Evolutionary conservation across 1,140 invertebrate genomes (phyloP).

Genomic region (Brevipalpus yothersi): DNA sequence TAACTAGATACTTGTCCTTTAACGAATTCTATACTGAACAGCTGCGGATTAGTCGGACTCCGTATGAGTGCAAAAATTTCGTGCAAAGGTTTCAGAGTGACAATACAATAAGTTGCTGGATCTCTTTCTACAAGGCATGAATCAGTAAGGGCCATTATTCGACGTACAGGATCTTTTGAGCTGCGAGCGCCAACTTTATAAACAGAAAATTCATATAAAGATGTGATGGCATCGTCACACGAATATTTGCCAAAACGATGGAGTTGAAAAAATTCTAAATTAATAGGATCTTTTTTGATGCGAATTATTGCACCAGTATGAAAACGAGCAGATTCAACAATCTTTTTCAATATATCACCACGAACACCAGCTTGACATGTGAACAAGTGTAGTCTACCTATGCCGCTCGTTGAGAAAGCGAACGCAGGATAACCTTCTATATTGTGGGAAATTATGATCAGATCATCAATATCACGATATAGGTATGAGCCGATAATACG

Average conservation of each 20-base stretch:
- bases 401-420: slow-evolving; percentile 60
- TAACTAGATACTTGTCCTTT: slow-evolving; percentile 69
- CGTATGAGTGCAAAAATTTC: slow-evolving; percentile 64
- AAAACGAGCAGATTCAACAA: slow-evolving; percentile 47
- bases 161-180: slow-evolving; percentile 28
- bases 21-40: slow-evolving; percentile 79
- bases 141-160: slow-evolving; percentile 83
- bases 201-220: slow-evolving; percentile 69
- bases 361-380: not conserved
- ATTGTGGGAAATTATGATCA: slow-evolving; percentile 26
- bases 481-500: slow-evolving; percentile 52
- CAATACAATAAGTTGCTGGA: slow-evolving; percentile 76
- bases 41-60: slow-evolving; percentile 68
- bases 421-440: slow-evolving; percentile 37
- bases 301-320: slow-evolving; percentile 58
- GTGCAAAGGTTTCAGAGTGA: slow-evolving; percentile 57
- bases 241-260: slow-evolving; percentile 74
- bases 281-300: slow-evolving; percentile 52
- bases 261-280: slow-evolving; percentile 52
- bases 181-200: slow-evolving; percentile 60
- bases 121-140: slow-evolving; percentile 86
- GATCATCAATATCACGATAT: slow-evolving; percentile 72
- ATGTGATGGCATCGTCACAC: slow-evolving; percentile 62
- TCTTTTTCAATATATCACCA: slow-evolving; percentile 59
- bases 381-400: slow-evolving; percentile 30